Evolutionary conservation across 2,888 invertebrate species (phyloP).

Genomic region (Limenitis camilla): DNA sequence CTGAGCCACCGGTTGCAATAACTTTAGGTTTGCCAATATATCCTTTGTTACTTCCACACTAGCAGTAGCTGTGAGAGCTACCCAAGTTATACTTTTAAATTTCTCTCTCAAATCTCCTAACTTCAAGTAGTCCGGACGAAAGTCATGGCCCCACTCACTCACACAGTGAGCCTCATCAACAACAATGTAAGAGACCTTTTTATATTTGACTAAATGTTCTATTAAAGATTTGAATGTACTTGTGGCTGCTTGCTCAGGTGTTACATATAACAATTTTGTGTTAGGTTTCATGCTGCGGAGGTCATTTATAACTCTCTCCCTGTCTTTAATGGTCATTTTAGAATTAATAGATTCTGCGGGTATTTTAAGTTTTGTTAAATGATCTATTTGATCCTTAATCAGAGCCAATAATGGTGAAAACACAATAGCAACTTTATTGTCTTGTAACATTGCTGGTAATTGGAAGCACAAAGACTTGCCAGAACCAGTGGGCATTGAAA

Average conservation of each 20-base stretch:
- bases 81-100: constrained; percentile 83
- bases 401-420: constrained; percentile 97
- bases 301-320: constrained; percentile 84
- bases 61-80: constrained; percentile 98
- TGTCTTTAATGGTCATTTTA: constrained; percentile 85
- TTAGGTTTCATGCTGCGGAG: constrained; percentile 82
- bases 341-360: constrained; percentile 94
- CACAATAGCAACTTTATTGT: constrained; percentile 89
- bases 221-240: constrained; percentile 80
- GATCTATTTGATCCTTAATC: constrained; percentile 97
- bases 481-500: constrained; percentile 98
- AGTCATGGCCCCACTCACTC: constrained; percentile 99
- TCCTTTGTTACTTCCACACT: constrained; percentile 85
- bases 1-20: constrained; percentile 78
- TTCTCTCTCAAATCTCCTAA: constrained; percentile 77
- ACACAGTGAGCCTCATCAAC: constrained; percentile 99
- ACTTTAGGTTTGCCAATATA: constrained; percentile 82
- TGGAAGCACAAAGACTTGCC: constrained; percentile 99
- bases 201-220: constrained; percentile 80
- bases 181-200: constrained; percentile 90
- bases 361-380: constrained; percentile 84
- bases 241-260: constrained; percentile 96
- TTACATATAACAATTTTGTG: constrained; percentile 92
- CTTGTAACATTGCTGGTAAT: constrained; percentile 90
- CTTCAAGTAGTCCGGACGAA: constrained; percentile 94